Conservation (phyloP, 2,888 invertebrate genomes). For the Brenthis hecate region DNA sequence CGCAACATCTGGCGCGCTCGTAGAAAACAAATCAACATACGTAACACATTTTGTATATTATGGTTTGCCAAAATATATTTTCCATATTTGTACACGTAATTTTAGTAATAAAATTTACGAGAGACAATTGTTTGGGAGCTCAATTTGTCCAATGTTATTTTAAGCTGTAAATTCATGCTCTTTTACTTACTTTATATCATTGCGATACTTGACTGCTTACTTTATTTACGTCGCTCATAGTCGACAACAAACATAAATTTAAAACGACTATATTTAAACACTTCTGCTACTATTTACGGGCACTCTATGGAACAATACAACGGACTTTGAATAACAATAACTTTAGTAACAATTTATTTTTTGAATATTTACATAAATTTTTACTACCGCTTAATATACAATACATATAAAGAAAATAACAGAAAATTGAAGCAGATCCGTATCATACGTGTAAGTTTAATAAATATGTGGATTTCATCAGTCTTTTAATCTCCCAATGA, state of each 20-base stretch:
- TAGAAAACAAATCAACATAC: slow-evolving; percentile 44
- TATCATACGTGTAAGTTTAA: neutral
- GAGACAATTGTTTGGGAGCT: too few species aligned
- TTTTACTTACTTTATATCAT: slow-evolving; percentile 16
- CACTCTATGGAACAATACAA: slow-evolving; percentile 44
- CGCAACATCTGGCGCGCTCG: slow-evolving; percentile 70
- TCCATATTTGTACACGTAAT: neutral
- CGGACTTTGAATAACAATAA: slow-evolving; percentile 28
- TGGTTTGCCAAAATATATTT: slow-evolving; percentile 23
- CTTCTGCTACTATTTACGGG: slow-evolving; percentile 48
- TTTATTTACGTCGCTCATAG: slow-evolving; percentile 37
- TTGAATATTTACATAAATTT: too few species aligned
- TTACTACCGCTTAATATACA: neutral
- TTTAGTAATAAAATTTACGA: too few species aligned
- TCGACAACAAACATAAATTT: slow-evolving; percentile 52
- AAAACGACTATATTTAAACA: slow-evolving; percentile 58
- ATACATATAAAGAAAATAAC: neutral
- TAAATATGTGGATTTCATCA: slow-evolving; percentile 55
- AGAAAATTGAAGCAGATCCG: neutral
- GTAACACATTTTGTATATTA: slow-evolving; percentile 26
- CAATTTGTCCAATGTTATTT: too few species aligned
- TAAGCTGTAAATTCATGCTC: too few species aligned
- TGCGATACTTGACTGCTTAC: slow-evolving; percentile 21
- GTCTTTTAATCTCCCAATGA: slow-evolving; percentile 47
- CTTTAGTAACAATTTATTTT: too few species aligned